Evolutionary conservation across 2,888 invertebrate species (phyloP), one percentile per base, ranked within the genome.

Genomic region (Oconnorella tubifera): DNA sequence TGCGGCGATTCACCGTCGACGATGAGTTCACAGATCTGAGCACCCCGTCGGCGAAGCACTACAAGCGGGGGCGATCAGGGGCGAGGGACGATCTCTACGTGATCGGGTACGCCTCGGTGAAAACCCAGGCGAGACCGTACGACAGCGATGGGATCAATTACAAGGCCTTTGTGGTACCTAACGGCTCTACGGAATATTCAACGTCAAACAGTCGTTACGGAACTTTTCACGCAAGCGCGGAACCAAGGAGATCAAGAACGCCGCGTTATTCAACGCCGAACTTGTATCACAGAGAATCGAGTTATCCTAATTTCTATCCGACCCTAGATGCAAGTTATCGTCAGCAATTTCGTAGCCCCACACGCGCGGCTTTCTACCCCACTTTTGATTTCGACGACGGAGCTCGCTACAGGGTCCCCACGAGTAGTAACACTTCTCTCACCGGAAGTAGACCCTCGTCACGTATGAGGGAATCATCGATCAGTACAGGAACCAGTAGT

Each of bases 61-160:
- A 40, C 40, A 40, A 40, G 40, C 40, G 40, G 19, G 40, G 40
- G 40, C 6, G 6, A 6, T 6, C 10, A 14, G 6, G 27, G 19
- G 56, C 31, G 1, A 6, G 28, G 50, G 60, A 60, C n/a, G 60
- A 50, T 49, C 49, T 60, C 28, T 60, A 50, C 50, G 60, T 60
- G 3, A 51, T 60, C 29, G 60, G 60, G 23, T 60, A 60, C 31
- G 60, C 60, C 19, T n/a, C 25, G 29, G 60, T 60, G 50, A 60
- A 48, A 51, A 60, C 60, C 50, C 60, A 60, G 14, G 28, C 49
- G 14, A 29, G 60, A 1, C 60, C 60, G 50, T 19, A 2, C 1
- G 60, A 48, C 50, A 60, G 60, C 31, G 60, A 60, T 4, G 60
- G 60, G 10, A 27, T 60, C 60, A 48, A 60, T 51, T 60, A 60